Evolutionary conservation across 2,888 invertebrate genomes (phyloP).

Genomic region (Piscicola geometra): DNA sequence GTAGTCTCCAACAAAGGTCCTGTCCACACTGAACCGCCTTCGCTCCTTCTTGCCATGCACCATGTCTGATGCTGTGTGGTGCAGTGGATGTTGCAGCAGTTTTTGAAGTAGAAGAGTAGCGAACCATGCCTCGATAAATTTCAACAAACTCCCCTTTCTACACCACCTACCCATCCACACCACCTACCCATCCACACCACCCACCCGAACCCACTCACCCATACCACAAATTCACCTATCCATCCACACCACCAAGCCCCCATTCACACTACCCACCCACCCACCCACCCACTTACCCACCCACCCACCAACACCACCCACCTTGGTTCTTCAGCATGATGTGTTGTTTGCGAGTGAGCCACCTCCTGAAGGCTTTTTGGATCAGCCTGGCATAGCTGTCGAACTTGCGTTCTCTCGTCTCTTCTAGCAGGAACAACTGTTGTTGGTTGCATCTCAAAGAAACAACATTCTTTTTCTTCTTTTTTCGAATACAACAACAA

Average conservation of each 20-base stretch:
- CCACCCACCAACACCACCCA: too few species aligned
- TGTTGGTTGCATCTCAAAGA: too few species aligned
- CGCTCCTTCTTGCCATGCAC: slow-evolving; percentile 63
- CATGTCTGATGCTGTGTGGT: slow-evolving; percentile 57
- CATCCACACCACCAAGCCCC: too few species aligned
- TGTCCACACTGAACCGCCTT: slow-evolving; percentile 63
- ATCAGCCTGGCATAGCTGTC: slow-evolving; percentile 65
- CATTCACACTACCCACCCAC: too few species aligned
- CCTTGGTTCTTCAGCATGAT: slow-evolving; percentile 62
- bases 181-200: too few species aligned
- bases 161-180: background rate
- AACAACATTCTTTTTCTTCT: background rate
- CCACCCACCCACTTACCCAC: too few species aligned
- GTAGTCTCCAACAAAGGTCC: slow-evolving; percentile 68
- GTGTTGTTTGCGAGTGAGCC: slow-evolving; percentile 63
- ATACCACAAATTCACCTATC: too few species aligned
- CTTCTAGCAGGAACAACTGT: slow-evolving; percentile 66
- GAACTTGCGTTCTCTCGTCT: slow-evolving; percentile 65
- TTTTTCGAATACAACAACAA: background rate
- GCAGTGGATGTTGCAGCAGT: too few species aligned
- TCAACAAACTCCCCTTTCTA: background rate
- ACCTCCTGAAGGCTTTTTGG: slow-evolving; percentile 66
- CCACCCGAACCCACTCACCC: background rate
- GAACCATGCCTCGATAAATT: background rate
- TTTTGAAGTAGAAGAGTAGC: background rate